Conservation (phyloP, 2,113 vertebrate genomes). For the Lepisosteus osseus region DNA sequence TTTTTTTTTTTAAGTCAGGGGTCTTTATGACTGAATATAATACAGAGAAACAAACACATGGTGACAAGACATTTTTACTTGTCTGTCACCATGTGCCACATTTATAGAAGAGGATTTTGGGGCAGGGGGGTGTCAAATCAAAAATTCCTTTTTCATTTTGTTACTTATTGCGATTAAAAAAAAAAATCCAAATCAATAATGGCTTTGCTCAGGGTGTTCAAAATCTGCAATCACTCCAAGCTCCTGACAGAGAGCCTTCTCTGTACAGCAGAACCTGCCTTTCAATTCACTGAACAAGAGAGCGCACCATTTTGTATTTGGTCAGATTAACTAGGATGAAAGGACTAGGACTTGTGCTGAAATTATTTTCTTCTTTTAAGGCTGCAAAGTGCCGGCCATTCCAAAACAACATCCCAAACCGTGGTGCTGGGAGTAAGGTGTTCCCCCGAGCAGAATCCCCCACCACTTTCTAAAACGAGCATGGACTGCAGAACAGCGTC, state of each 20-base stretch:
- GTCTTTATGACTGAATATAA: no score
- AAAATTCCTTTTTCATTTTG: not conserved
- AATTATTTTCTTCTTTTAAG: not conserved
- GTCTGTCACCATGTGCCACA: no score
- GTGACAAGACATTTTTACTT: no score
- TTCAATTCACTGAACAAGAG: slow-evolving; percentile 37
- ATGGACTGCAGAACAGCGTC: slow-evolving; percentile 22
- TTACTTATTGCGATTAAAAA: no score
- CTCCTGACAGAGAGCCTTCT: slow-evolving; percentile 18
- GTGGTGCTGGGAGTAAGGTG: slow-evolving; percentile 29
- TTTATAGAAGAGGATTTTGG: no score
- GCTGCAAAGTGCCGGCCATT: not conserved
- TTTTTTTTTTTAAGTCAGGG: no score
- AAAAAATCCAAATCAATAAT: no score
- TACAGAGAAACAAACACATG: no score
- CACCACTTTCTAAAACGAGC: slow-evolving; percentile 18
- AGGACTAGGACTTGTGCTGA: slow-evolving; percentile 1
- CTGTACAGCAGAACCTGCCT: slow-evolving; percentile 36
- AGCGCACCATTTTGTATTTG: slow-evolving; percentile 8
- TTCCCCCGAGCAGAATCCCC: slow-evolving; percentile 8
- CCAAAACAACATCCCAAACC: not conserved
- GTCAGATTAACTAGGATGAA: slow-evolving; percentile 29
- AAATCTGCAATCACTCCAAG: slow-evolving; percentile 59
- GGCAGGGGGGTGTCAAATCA: no score
- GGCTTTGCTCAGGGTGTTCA: slow-evolving; percentile 13